Percentiles rank a stretch among this genome's conserved stretches.
These are phyloP conservation scores for Aphelinus certus DNA, from an alignment of 1,140 invertebrate species.

Conservation along the genomic window DNA sequence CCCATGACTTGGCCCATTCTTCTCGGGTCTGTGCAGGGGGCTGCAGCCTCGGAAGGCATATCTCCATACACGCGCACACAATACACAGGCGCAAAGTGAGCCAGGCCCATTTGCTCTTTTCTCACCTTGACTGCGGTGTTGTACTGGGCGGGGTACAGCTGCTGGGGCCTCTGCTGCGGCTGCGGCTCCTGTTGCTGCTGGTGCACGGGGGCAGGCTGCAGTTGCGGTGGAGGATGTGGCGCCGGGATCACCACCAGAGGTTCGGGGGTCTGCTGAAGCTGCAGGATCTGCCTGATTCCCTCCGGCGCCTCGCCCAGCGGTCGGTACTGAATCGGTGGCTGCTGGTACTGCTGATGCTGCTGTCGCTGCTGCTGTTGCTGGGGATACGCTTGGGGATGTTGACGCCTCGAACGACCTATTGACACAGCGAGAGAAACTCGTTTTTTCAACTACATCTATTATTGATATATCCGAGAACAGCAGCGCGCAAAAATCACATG, in stretches of 20 bases:
- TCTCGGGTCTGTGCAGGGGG: too few relatives aligned
- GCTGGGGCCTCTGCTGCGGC: constrained; percentile 20
- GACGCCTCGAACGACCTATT: constrained; percentile 33
- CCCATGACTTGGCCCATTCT: too few relatives aligned
- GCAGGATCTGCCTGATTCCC: constrained; percentile 55
- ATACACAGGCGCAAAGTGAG: too few relatives aligned
- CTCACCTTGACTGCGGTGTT: constrained; percentile 31
- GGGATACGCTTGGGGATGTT: constrained; percentile 28
- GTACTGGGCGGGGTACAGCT: constrained; percentile 37
- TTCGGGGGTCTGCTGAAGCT: constrained; percentile 53
- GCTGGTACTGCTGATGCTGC: constrained; percentile 40
- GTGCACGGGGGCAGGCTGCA: constrained; percentile 40
- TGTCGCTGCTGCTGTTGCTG: neutral
- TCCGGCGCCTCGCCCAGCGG: constrained; percentile 54
- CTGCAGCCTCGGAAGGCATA: too few relatives aligned
- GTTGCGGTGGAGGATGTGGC: constrained; percentile 44
- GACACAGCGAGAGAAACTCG: too few relatives aligned
- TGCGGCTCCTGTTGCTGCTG: constrained; percentile 20
- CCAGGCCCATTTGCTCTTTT: too few relatives aligned
- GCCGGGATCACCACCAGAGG: constrained; percentile 55
- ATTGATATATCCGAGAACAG: too few relatives aligned
- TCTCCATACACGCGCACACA: too few relatives aligned
- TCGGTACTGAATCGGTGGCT: constrained; percentile 43
- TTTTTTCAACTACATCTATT: too few relatives aligned
- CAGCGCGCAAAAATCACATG: too few relatives aligned